phyloP scores from a whole-genome alignment of 1,140 invertebrate species.

The Brachionus koreanus region DNA sequence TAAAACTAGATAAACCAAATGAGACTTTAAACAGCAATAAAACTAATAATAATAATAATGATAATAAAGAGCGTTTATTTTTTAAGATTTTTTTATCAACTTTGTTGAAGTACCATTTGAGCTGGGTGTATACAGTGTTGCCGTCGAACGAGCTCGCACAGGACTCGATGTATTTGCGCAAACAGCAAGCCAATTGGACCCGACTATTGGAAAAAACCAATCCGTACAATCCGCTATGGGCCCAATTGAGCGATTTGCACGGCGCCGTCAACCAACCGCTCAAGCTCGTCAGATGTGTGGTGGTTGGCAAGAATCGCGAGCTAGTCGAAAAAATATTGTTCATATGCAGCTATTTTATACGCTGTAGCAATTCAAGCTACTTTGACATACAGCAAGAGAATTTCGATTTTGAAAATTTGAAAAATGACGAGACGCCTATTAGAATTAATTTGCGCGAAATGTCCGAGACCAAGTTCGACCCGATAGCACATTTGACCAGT shows the following conservation, averaged over 20 bases:
- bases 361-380: conserved; percentile 18
- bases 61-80: not conserved
- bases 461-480: not conserved
- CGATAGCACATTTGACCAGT: not conserved
- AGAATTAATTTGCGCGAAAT: not conserved
- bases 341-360: conserved; percentile 33
- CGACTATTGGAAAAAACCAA: not conserved
- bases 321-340: conserved; percentile 12
- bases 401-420: not conserved
- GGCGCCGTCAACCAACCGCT: conserved; percentile 22
- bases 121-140: conserved; percentile 24
- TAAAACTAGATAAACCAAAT: not conserved
- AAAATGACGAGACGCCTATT: not conserved
- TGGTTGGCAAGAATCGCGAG: conserved; percentile 10
- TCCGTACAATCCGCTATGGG: conserved; percentile 38
- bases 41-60: no score
- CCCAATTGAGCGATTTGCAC: conserved; percentile 26
- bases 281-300: conserved; percentile 1
- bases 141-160: not conserved
- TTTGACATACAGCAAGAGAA: not conserved
- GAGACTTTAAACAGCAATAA: no score
- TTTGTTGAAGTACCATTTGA: conserved; percentile 15
- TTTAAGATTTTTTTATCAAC: not conserved
- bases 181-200: no score
- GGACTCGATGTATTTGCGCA: no score